A percentile compares a stretch with the other conserved stretches of the same genome.
These are phyloP conservation scores for Drosophila ogumai DNA, from an alignment of 1,140 invertebrate species.

Conservation along the genomic window DNA sequence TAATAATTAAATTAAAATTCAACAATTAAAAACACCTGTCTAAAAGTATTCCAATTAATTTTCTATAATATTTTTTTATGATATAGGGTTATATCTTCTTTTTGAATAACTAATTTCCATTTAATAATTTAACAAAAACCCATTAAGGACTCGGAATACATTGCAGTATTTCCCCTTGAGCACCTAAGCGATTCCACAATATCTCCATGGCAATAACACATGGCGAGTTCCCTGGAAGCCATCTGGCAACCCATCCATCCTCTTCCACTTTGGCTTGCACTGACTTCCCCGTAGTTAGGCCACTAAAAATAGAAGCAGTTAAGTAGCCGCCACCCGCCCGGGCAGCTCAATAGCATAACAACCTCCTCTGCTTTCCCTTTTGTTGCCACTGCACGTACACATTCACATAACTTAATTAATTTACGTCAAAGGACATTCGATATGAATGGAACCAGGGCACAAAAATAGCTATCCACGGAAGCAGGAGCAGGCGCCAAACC, in stretches of 20 bases:
- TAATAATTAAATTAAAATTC: no score
- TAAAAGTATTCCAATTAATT: background rate
- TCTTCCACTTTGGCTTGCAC: background rate
- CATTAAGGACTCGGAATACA: background rate
- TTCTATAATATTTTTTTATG: background rate
- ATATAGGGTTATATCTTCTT: background rate
- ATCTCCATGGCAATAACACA: slow-evolving; percentile 16
- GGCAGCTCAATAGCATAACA: background rate
- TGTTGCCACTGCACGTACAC: slow-evolving; percentile 24
- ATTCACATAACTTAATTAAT: slow-evolving; percentile 78
- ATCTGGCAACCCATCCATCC: slow-evolving; percentile 10
- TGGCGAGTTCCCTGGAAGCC: slow-evolving; percentile 11
- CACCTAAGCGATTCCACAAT: background rate
- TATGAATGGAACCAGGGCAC: slow-evolving; percentile 58
- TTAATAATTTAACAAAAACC: background rate
- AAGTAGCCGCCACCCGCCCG: slow-evolving; percentile 32
- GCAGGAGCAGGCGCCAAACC: background rate
- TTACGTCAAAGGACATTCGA: slow-evolving; percentile 78
- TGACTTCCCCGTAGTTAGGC: slow-evolving; percentile 14
- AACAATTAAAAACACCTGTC: no score
- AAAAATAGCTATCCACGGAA: slow-evolving; percentile 48
- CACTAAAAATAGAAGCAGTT: slow-evolving; percentile 70
- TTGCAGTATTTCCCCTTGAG: background rate
- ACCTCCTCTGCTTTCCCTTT: background rate
- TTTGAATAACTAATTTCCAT: background rate